Conservation (phyloP, 1,140 invertebrate species). For the Lordiphosa stackelbergi region DNA sequence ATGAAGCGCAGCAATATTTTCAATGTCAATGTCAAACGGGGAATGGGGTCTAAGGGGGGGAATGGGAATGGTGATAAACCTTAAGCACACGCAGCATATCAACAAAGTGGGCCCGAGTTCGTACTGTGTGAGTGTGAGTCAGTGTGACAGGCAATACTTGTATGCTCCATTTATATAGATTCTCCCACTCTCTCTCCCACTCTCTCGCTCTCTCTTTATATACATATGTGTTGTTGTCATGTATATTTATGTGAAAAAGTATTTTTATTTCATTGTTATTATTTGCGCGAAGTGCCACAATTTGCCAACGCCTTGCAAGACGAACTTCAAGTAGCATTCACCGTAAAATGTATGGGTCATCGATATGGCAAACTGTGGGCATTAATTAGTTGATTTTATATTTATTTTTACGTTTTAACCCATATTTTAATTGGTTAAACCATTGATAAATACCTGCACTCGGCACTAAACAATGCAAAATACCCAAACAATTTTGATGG, state of each 20-base stretch:
- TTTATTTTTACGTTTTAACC: too few relatives aligned
- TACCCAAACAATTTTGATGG: too few relatives aligned
- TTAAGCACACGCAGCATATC: constrained; percentile 38
- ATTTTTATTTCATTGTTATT: constrained; percentile 59
- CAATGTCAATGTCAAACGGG: constrained; percentile 52
- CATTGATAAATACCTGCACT: too few relatives aligned
- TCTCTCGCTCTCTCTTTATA: background rate
- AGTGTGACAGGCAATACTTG: background rate
- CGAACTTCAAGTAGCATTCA: constrained; percentile 15
- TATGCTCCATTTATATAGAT: constrained; percentile 17
- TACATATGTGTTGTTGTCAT: background rate
- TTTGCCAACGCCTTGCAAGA: constrained; percentile 27
- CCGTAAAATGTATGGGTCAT: background rate
- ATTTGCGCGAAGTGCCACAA: constrained; percentile 33
- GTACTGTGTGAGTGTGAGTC: background rate
- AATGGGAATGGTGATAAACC: constrained; percentile 15
- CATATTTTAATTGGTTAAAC: too few relatives aligned
- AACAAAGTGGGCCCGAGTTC: constrained; percentile 23
- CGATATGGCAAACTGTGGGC: background rate
- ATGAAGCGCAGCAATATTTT: constrained; percentile 28
- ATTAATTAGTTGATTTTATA: too few relatives aligned
- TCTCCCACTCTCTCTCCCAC: background rate
- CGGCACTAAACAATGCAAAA: too few relatives aligned
- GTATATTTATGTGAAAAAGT: constrained; percentile 17
- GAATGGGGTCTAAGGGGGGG: constrained; percentile 6